phyloP scores from a whole-genome alignment of 2,797 vertebrate genomes.

The Ambastaia sidthimunki region DNA sequence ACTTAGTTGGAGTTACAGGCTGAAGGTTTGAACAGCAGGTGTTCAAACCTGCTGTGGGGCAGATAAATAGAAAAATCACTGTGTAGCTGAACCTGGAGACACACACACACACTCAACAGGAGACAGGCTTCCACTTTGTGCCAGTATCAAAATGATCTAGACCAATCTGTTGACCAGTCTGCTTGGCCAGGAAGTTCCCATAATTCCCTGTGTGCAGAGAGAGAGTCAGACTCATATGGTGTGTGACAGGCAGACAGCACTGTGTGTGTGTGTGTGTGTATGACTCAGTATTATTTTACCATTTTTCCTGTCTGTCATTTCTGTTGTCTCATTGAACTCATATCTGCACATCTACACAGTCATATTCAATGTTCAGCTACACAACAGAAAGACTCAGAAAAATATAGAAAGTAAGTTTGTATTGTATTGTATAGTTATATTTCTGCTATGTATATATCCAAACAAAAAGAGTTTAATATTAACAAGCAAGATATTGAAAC shows the following conservation, averaged over 20 bases:
- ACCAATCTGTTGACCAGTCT: constrained; percentile 62
- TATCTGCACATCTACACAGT: not conserved
- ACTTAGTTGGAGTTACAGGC: not conserved
- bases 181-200: constrained; percentile 55
- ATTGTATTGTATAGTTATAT: not conserved
- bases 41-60: not conserved
- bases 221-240: constrained; percentile 52
- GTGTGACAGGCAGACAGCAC: constrained; percentile 43
- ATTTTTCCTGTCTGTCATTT: constrained; percentile 33
- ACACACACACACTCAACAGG: constrained; percentile 42
- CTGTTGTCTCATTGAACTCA: constrained; percentile 23
- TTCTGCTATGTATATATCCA: too few relatives aligned
- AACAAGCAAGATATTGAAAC: too few relatives aligned
- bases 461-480: too few relatives aligned
- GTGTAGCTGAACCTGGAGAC: constrained; percentile 14
- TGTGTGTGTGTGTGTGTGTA: constrained; percentile 44
- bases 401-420: not conserved
- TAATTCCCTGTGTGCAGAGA: constrained; percentile 47
- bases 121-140: constrained; percentile 42
- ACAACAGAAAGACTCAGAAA: not conserved
- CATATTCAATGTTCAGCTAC: not conserved
- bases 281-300: constrained; percentile 58
- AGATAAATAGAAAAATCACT: constrained; percentile 15
- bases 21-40: not conserved
- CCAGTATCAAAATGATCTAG: constrained; percentile 53